phyloP scores from a whole-genome alignment of 2,888 invertebrate species.

The Agrochola lota region DNA sequence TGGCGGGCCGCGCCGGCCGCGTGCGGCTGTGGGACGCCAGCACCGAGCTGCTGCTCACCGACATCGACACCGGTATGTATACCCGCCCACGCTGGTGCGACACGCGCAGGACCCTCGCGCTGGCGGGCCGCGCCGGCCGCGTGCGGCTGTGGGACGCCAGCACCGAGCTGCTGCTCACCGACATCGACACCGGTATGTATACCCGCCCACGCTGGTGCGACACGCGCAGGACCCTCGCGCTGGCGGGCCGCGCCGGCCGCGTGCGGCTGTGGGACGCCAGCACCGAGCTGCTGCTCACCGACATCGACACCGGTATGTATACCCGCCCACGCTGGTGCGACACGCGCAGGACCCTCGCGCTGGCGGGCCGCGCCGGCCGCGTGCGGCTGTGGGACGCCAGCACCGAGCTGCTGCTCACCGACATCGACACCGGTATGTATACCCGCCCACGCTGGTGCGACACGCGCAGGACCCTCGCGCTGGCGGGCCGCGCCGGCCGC shows the following conservation, averaged over 20 bases:
- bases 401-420: conserved; percentile 93
- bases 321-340: conserved; percentile 95
- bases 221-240: conserved; percentile 94
- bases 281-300: conserved; percentile 93
- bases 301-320: conserved; percentile 92
- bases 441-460: conserved; percentile 95
- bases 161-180: conserved; percentile 93
- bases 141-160: conserved; percentile 97
- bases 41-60: conserved; percentile 93
- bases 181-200: conserved; percentile 92
- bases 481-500: conserved; percentile 94
- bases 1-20: conserved; percentile 94
- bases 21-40: conserved; percentile 97
- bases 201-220: conserved; percentile 95
- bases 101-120: conserved; percentile 94
- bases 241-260: conserved; percentile 94
- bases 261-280: conserved; percentile 97
- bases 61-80: conserved; percentile 92
- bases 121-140: conserved; percentile 94
- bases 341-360: conserved; percentile 94
- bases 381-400: conserved; percentile 97
- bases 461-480: conserved; percentile 94
- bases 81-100: conserved; percentile 95
- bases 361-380: conserved; percentile 94
- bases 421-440: conserved; percentile 92